phyloP scores from a whole-genome alignment of 2,113 vertebrate genomes.

The Oreocharis arfaki region DNA sequence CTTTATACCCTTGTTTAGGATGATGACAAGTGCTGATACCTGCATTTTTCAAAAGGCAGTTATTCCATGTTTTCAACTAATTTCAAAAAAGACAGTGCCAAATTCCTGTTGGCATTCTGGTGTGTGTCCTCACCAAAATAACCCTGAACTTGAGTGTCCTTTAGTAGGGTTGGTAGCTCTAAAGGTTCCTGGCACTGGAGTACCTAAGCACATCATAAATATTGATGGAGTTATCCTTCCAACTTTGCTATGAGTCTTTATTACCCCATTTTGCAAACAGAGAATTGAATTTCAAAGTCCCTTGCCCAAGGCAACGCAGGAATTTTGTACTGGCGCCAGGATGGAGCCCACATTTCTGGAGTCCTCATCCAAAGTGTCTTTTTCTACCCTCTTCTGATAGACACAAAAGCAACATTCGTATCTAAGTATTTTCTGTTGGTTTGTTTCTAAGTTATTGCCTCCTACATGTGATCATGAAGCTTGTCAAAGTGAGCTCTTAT shows the following conservation, averaged over 20 bases:
- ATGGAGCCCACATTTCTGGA: background rate
- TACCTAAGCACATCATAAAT: background rate
- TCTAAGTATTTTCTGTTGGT: background rate
- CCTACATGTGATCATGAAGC: background rate
- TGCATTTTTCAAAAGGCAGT: background rate
- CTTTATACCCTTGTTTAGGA: background rate
- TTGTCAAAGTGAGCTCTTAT: background rate
- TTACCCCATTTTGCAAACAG: constrained; percentile 19
- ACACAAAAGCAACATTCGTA: background rate
- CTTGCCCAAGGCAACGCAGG: background rate
- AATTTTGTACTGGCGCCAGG: constrained; percentile 13
- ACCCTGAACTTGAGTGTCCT: background rate
- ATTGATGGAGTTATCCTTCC: background rate
- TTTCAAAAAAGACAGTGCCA: background rate
- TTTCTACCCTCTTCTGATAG: background rate
- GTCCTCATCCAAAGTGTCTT: background rate
- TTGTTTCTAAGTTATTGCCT: background rate
- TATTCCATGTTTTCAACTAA: background rate
- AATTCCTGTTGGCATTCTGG: background rate
- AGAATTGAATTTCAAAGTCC: constrained; percentile 45
- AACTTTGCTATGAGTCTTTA: background rate
- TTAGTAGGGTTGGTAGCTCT: background rate
- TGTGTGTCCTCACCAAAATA: background rate
- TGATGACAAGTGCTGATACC: background rate
- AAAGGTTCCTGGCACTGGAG: background rate